Base-by-base conservation (phyloP, 2,888 invertebrate species). In the Erpobdella octoculata region DNA sequence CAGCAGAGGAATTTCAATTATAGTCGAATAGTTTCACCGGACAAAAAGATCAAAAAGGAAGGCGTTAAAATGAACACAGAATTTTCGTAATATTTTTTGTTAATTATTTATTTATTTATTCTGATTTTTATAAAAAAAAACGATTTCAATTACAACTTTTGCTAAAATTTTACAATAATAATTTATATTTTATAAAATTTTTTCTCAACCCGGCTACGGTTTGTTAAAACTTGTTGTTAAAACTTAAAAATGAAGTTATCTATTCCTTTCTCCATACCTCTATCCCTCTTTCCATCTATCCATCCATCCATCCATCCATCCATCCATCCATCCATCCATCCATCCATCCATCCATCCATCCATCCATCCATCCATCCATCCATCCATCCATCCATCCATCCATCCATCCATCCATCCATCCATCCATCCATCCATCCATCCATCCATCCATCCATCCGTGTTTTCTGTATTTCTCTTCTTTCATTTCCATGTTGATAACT, bases 291-390 rank as follows among this genome's bases (percentile, higher is more conserved):
- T 53, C 28, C n/a, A 8, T 53, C 28, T 3, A 53, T 9, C 28
- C 5, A 9, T 18, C 28, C 5, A 12, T 53, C 28, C 5, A 53
- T 53, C 8, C 5, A 53, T 53, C 28, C 1, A 53, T 53, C 28
- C n/a, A 53, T 53, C 9, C 53, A 12, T 18, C 28, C 53, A 12
- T 53, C 28, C 53, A 12, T 53, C 28, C 53, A 12, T 46, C 21
- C 46, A 5, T 3, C 21, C 46, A 5, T 46, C 21, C 46, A 5
- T 46, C 21, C 46, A 21, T 59, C 28, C 59, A 62, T 62, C 33
- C 62, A 62, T 62, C 33, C 62, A 62, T 62, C 33, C 31, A 33
- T 62, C 33, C 31, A 62, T 62, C 33, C 62, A 33, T 62, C 33
- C 62, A 62, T 62, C 33, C 62, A 25, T 62, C 33, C 8, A 58